Evolutionary conservation across 2,797 vertebrate genomes (phyloP).

Genomic region (Halcyon smyrnensis): DNA sequence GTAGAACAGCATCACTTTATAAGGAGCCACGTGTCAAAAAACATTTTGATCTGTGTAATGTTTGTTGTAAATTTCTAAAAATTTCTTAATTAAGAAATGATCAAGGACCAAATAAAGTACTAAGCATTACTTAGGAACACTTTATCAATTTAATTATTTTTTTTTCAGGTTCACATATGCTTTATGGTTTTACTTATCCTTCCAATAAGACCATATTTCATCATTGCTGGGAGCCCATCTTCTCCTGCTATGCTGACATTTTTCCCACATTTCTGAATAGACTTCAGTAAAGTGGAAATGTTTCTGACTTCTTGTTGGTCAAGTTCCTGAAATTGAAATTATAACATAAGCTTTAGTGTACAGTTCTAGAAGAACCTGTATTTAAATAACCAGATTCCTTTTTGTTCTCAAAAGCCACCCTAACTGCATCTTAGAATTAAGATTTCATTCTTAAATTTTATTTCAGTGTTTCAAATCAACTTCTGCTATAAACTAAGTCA

Average conservation of each 20-base stretch:
- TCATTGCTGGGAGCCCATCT: constrained; percentile 81
- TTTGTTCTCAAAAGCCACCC: neutral
- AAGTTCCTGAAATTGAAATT: constrained; percentile 82
- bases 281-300: constrained; percentile 79
- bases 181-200: constrained; percentile 89
- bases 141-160: neutral
- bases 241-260: constrained; percentile 81
- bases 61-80: neutral
- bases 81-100: neutral
- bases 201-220: constrained; percentile 85
- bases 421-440: neutral
- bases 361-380: neutral
- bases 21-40: neutral
- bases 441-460: neutral
- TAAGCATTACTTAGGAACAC: neutral
- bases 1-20: neutral
- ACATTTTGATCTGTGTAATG: neutral
- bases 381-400: neutral
- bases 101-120: neutral
- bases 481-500: neutral
- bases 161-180: neutral
- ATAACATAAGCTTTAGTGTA: constrained; percentile 4
- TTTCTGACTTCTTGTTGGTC: constrained; percentile 78
- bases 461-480: neutral
- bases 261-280: constrained; percentile 84